Conservation (phyloP, 2,888 invertebrate species). For the Elysia crispata region DNA sequence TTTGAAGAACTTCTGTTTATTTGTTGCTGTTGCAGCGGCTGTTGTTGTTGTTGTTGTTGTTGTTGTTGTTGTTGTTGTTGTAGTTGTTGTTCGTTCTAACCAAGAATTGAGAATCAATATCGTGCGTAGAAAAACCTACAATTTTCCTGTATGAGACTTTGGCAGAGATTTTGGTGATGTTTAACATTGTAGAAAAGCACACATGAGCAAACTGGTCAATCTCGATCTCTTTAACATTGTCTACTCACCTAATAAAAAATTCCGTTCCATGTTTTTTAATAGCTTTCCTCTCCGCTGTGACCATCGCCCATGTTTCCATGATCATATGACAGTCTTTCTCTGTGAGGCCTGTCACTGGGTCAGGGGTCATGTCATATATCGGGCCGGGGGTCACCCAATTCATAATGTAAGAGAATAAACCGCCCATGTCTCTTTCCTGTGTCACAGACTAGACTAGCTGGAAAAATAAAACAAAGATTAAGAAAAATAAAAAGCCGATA, state of each 20-base stretch:
- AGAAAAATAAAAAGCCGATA: not conserved
- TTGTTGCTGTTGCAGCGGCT: too few species aligned
- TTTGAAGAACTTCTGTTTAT: too few species aligned
- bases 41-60: too few species aligned
- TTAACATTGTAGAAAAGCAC: too few species aligned
- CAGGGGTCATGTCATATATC: slow-evolving; percentile 40
- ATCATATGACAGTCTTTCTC: slow-evolving; percentile 54
- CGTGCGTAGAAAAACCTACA: too few species aligned
- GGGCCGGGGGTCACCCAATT: slow-evolving; percentile 16
- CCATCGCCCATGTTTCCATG: slow-evolving; percentile 53
- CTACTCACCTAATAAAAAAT: slow-evolving; percentile 50
- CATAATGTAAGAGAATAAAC: not conserved
- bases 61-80: too few species aligned
- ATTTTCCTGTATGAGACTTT: too few species aligned
- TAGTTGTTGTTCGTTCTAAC: too few species aligned
- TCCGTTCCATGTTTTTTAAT: slow-evolving; percentile 51
- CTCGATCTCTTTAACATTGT: too few species aligned
- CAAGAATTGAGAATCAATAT: too few species aligned
- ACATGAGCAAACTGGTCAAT: too few species aligned
- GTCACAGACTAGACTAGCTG: not conserved
- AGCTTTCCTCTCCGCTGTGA: slow-evolving; percentile 47
- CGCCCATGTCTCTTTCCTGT: slow-evolving; percentile 20
- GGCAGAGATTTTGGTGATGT: too few species aligned
- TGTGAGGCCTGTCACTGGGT: slow-evolving; percentile 58
- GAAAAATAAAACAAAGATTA: not conserved